phyloP scores from a whole-genome alignment of 2,888 invertebrate genomes.

The Cerceris rybyensis region DNA sequence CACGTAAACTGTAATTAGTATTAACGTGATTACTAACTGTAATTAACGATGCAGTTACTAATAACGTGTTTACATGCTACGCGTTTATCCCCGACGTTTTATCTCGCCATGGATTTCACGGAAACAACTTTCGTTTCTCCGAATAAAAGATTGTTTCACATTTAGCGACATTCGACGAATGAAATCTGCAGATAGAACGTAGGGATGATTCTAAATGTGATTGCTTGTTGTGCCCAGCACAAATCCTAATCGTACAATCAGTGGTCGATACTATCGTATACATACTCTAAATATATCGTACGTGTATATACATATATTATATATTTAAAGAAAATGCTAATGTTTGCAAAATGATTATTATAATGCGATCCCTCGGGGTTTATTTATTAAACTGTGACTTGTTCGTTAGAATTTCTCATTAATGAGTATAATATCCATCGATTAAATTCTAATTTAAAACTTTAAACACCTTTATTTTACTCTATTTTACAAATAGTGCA shows the following conservation, averaged over 20 bases:
- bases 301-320: constrained; percentile 16
- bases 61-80: constrained; percentile 33
- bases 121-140: background rate
- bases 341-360: constrained; percentile 25
- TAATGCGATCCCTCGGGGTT: background rate
- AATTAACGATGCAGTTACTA: constrained; percentile 21
- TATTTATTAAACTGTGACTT: too few relatives aligned
- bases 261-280: constrained; percentile 65
- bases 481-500: too few relatives aligned
- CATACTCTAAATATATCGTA: constrained; percentile 19
- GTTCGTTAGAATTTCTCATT: too few relatives aligned
- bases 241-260: constrained; percentile 76
- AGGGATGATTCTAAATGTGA: constrained; percentile 67
- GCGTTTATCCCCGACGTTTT: constrained; percentile 41
- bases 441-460: too few relatives aligned
- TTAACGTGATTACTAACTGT: constrained; percentile 6
- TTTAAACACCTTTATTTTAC: too few relatives aligned
- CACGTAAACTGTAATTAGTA: constrained; percentile 1
- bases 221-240: constrained; percentile 72
- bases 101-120: constrained; percentile 15
- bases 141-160: background rate
- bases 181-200: constrained; percentile 27
- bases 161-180: background rate
- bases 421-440: too few relatives aligned
- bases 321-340: constrained; percentile 24